Evolutionary conservation across 2,113 vertebrate genomes (phyloP).

Genomic region (Pandion haliaetus): DNA sequence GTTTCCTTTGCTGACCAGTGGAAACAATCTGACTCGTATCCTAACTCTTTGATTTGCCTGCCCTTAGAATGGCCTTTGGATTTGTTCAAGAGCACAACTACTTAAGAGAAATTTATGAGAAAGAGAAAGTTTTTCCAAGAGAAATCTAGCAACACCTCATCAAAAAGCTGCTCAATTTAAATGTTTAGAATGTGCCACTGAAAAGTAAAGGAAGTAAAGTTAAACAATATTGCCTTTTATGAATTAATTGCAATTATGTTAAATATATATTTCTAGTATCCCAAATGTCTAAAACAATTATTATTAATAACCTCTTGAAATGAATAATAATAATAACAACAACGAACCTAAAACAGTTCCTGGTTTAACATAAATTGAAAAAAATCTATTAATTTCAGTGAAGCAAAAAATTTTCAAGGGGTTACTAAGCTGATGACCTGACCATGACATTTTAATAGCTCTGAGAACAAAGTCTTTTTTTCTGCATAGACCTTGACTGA

Average conservation of each 20-base stretch:
- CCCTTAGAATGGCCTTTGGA: neutral
- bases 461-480: neutral
- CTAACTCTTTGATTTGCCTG: neutral
- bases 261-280: neutral
- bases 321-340: neutral
- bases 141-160: neutral
- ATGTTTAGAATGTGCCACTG: neutral
- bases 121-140: neutral
- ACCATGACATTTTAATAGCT: neutral
- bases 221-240: neutral
- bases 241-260: neutral
- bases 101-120: neutral
- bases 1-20: neutral
- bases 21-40: neutral
- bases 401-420: neutral
- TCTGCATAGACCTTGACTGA: neutral
- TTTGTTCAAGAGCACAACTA: neutral
- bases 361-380: neutral
- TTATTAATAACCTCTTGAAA: neutral
- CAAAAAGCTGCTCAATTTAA: neutral
- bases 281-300: neutral
- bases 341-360: neutral
- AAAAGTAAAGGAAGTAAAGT: neutral
- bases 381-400: neutral
- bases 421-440: neutral